Evolutionary conservation across 2,113 vertebrate genomes (phyloP).

Genomic region (Coregonus clupeaformis): DNA sequence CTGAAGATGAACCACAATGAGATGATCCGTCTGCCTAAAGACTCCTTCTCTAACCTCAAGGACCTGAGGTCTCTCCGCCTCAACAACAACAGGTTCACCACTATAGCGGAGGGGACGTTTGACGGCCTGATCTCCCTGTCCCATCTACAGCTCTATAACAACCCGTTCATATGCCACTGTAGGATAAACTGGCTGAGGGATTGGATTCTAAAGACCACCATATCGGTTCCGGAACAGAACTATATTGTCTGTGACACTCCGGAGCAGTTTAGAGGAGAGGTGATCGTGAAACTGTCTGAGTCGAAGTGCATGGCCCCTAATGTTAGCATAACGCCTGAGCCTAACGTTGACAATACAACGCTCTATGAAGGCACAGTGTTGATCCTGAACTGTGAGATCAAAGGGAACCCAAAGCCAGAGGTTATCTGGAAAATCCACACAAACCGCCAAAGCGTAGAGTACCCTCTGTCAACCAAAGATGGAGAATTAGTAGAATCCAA

Average conservation of each 20-base stretch:
- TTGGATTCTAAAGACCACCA: slow-evolving; percentile 82
- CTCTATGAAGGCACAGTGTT: slow-evolving; percentile 76
- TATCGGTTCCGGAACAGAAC: slow-evolving; percentile 80
- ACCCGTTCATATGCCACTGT: slow-evolving; percentile 89
- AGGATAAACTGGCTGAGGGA: slow-evolving; percentile 85
- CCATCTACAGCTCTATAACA: slow-evolving; percentile 88
- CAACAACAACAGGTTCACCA: slow-evolving; percentile 86
- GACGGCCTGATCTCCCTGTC: slow-evolving; percentile 84
- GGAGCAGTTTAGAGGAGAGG: slow-evolving; percentile 71
- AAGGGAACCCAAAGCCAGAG: slow-evolving; percentile 79
- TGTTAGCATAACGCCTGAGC: slow-evolving; percentile 68
- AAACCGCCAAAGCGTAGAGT: slow-evolving; percentile 68
- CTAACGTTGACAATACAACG: slow-evolving; percentile 63
- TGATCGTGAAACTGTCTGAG: slow-evolving; percentile 71
- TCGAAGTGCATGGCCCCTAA: slow-evolving; percentile 74
- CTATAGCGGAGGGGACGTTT: slow-evolving; percentile 85
- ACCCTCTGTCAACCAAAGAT: slow-evolving; percentile 57
- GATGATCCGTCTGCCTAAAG: slow-evolving; percentile 79
- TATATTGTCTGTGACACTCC: slow-evolving; percentile 82
- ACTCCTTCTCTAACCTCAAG: slow-evolving; percentile 81
- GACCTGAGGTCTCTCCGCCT: slow-evolving; percentile 90
- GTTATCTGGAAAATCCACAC: slow-evolving; percentile 84
- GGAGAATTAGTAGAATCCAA: slow-evolving; percentile 36
- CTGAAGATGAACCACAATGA: slow-evolving; percentile 96
- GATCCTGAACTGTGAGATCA: slow-evolving; percentile 77